Evolutionary conservation across 2,797 vertebrate species (phyloP).

Genomic region (Pipistrellus pygmaeus): DNA sequence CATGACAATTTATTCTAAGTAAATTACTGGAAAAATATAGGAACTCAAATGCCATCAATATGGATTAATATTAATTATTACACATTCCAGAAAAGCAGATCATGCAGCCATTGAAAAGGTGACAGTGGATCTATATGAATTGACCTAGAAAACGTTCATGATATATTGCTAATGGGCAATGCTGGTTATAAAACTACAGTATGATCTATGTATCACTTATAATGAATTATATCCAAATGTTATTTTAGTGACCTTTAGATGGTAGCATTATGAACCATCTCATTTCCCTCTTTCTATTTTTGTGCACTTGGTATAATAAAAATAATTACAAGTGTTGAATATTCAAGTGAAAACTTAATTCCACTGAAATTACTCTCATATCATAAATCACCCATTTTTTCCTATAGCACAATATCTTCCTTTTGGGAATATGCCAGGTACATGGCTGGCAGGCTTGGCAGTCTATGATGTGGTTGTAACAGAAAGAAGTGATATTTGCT

Average conservation of each 20-base stretch:
- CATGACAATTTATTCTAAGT: not conserved
- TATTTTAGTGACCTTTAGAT: not conserved
- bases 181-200: not conserved
- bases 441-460: not conserved
- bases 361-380: not conserved
- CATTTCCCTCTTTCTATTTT: conserved; percentile 32
- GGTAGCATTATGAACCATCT: not conserved
- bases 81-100: not conserved
- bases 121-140: not conserved
- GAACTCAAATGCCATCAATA: not conserved
- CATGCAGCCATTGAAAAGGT: not conserved
- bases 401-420: not conserved
- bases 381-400: not conserved
- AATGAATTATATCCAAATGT: not conserved
- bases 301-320: conserved; percentile 38
- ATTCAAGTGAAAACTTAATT: conserved; percentile 33
- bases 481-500: not conserved
- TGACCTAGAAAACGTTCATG: not conserved
- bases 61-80: not conserved
- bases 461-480: not conserved
- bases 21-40: not conserved
- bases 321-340: conserved; percentile 35
- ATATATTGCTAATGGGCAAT: not conserved
- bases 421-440: not conserved
- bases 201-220: not conserved